These are phyloP conservation scores for Arion vulgaris DNA, from an alignment of 1,140 invertebrate genomes.

Conservation along the genomic window DNA sequence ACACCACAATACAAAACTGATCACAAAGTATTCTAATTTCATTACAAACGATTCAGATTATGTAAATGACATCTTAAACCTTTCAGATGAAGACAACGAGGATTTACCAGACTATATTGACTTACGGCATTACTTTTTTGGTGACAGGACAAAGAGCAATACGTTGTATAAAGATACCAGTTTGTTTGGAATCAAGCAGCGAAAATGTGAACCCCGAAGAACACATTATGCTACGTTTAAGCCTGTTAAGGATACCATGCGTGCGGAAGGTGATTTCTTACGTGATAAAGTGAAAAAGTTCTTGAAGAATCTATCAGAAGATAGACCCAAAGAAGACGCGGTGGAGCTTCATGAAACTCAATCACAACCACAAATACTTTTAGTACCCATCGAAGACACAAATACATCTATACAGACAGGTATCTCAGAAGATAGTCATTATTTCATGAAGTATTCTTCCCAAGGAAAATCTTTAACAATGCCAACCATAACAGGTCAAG, in stretches of 20 bases:
- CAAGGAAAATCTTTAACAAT: neutral
- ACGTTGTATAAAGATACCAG: neutral
- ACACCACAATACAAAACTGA: neutral
- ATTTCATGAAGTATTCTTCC: neutral
- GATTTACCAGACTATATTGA: slow-evolving; percentile 51
- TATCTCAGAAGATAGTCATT: neutral
- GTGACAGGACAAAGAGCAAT: neutral
- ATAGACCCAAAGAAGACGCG: neutral
- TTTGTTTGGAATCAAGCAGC: too few relatives aligned
- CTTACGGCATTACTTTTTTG: slow-evolving; percentile 12
- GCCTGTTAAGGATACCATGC: slow-evolving; percentile 55
- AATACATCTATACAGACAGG: neutral
- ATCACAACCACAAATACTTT: neutral
- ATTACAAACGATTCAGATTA: neutral
- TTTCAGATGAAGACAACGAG: slow-evolving; percentile 45
- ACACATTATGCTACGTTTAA: neutral
- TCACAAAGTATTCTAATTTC: neutral
- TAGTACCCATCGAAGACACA: neutral
- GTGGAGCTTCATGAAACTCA: neutral
- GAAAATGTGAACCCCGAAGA: too few relatives aligned
- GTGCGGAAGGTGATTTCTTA: slow-evolving; percentile 50
- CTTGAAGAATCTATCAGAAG: slow-evolving; percentile 34
- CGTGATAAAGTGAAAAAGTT: slow-evolving; percentile 57
- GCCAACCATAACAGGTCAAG: neutral
- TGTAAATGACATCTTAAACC: neutral